Base-by-base conservation (phyloP, 2,888 invertebrate species). In the Morpho helenor region DNA sequence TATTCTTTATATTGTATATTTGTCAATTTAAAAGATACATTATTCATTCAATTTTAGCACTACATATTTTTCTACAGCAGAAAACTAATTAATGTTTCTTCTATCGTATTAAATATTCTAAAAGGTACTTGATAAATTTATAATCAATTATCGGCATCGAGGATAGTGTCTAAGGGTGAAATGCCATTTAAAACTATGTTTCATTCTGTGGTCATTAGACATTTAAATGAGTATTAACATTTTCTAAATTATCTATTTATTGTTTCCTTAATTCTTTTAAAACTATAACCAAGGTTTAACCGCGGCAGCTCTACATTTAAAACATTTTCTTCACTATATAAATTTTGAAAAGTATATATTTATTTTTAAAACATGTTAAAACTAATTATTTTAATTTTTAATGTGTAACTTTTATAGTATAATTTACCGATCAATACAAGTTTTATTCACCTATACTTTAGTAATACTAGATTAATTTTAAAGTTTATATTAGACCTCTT, bases 1-100 rank as follows among this genome's bases (percentile, higher is more conserved):
- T 51, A 45, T 54, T 49, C 64, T 62, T 63, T 62, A 74, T 75
- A 73, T 74, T 76, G 76, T 84, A 81, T 85, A 83, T 84, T 85
- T 82, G 79, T 85, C 79, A 80, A 80, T 80, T 82, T 79, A 80
- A 81, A 81, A 79, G 79, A 82, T 84, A 82, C 79, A 83, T 77
- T 65, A 67, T 70, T 62, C 79, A 72, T 74, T 77, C 67, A 74
- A 78, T 75, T 74, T 79, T 84, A 83, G 77, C 76, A 78, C 86
- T 87, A 87, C 80, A 77, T 76, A 54, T 61, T 61, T 71, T 75
- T 77, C 86, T 85, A 84, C 80, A 79, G 80, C 82, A 77, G 80
- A 80, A 83, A 79, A 79, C 66, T 66, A 62, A 57, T 52, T 61
- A 55, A 57, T 52, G 54, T 58, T 57, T 52, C 55, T 52, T 56